Percentiles rank a stretch among this genome's conserved stretches.
Evolutionary conservation across 2,113 vertebrate species (phyloP).

Genomic region (Colossoma macropomum): DNA sequence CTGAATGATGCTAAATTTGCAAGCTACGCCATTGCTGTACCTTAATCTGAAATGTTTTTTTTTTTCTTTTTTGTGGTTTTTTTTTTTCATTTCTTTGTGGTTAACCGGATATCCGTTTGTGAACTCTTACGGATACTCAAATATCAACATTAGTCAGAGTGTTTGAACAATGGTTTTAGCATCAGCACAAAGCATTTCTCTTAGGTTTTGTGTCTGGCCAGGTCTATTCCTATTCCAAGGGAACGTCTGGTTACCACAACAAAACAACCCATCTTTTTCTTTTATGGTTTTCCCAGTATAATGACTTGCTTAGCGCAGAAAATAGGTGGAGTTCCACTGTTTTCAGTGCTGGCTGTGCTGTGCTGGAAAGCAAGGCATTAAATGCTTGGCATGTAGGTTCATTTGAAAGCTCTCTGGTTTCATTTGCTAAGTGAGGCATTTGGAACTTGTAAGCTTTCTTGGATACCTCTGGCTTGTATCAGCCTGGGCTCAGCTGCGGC

Average conservation of each 20-base stretch:
- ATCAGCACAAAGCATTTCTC: not conserved
- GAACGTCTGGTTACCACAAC: not conserved
- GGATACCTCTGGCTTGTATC: conserved; percentile 41
- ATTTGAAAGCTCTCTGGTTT: conserved; percentile 57
- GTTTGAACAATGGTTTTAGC: not conserved
- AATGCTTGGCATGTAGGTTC: conserved; percentile 33
- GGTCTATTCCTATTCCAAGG: not conserved
- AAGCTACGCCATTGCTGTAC: too few species aligned
- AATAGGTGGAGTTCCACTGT: conserved; percentile 4
- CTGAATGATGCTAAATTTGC: too few species aligned
- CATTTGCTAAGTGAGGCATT: conserved; percentile 51
- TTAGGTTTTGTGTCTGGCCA: not conserved
- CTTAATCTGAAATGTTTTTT: too few species aligned
- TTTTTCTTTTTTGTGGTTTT: too few species aligned
- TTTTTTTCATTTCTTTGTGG: too few species aligned
- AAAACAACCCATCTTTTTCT: not conserved
- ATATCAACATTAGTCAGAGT: not conserved
- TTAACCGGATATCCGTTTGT: too few species aligned
- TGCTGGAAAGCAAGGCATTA: conserved; percentile 32
- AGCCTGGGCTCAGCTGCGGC: conserved; percentile 9
- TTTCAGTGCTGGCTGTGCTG: not conserved
- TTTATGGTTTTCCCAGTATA: not conserved
- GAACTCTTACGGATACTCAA: too few species aligned
- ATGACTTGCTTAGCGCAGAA: not conserved
- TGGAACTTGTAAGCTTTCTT: conserved; percentile 54